These are phyloP conservation scores for Manis crassicaudata DNA, from an alignment of 2,797 vertebrate genomes.

Conservation along the genomic window DNA sequence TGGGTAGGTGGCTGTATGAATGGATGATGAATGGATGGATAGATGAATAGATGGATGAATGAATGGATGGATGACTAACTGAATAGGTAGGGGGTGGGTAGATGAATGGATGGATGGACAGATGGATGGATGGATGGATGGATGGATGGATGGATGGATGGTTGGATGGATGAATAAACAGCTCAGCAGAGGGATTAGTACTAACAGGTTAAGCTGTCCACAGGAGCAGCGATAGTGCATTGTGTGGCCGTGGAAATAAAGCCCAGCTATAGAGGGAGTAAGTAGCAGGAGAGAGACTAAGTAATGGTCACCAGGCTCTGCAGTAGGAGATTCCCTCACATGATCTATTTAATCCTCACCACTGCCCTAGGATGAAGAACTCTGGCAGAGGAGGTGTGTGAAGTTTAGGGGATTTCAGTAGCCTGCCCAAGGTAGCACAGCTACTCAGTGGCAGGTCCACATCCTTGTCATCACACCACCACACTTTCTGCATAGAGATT, in stretches of 20 bases:
- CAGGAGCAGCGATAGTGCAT: background rate
- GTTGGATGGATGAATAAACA: too few species aligned
- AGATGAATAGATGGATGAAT: background rate
- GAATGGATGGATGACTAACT: background rate
- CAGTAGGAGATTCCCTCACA: too few species aligned
- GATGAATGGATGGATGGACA: background rate
- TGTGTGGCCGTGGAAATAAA: background rate
- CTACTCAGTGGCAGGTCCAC: background rate
- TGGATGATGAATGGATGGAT: background rate
- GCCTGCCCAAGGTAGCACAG: background rate
- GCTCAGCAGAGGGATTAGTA: background rate
- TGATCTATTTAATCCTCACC: background rate
- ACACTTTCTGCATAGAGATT: background rate
- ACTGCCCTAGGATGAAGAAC: background rate
- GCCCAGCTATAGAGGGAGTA: background rate
- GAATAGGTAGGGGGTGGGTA: background rate
- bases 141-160: background rate
- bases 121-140: background rate
- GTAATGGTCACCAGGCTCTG: fast-evolving
- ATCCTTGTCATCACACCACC: background rate
- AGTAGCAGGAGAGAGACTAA: background rate
- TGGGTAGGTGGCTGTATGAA: too few species aligned
- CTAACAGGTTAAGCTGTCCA: background rate
- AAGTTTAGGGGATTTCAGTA: background rate
- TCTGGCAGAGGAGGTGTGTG: background rate